Conservation (phyloP, 1,140 invertebrate genomes). For the Caerostris darwini region DNA sequence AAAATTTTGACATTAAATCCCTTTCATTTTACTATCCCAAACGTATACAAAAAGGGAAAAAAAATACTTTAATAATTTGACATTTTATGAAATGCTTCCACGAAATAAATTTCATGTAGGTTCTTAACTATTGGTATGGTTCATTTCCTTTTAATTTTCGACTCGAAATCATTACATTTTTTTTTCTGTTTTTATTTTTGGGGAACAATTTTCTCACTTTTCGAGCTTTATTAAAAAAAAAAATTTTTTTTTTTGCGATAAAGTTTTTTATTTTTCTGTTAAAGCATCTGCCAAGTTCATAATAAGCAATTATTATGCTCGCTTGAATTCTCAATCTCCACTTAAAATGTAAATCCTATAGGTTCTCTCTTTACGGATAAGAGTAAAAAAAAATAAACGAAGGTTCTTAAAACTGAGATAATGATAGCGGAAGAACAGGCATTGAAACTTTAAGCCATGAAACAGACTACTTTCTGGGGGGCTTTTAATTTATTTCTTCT, state of each 20-base stretch:
- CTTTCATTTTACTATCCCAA: no score
- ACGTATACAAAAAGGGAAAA: no score
- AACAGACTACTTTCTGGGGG: slow-evolving; percentile 8
- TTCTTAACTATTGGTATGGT: slow-evolving; percentile 22
- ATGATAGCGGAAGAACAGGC: slow-evolving; percentile 41
- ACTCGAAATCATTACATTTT: slow-evolving; percentile 15
- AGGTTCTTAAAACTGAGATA: slow-evolving; percentile 3
- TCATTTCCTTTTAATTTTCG: slow-evolving; percentile 56
- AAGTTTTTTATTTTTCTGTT: slow-evolving; percentile 9
- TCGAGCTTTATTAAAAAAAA: slow-evolving; percentile 31
- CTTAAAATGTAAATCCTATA: slow-evolving; percentile 69
- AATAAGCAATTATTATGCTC: slow-evolving; percentile 73
- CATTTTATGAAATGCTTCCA: slow-evolving; percentile 22
- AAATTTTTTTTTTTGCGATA: not conserved
- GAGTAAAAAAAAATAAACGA: not conserved
- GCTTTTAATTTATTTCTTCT: not conserved
- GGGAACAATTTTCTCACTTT: slow-evolving; percentile 64
- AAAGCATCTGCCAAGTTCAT: not conserved
- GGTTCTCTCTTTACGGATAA: not conserved
- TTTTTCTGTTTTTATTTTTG: not conserved
- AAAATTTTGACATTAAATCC: no score
- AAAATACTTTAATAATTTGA: not conserved
- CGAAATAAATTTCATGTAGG: not conserved
- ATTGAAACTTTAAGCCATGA: slow-evolving; percentile 54
- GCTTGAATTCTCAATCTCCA: slow-evolving; percentile 38